Conservation (phyloP, 2,113 vertebrate genomes). For the Archilochus colubris region DNA sequence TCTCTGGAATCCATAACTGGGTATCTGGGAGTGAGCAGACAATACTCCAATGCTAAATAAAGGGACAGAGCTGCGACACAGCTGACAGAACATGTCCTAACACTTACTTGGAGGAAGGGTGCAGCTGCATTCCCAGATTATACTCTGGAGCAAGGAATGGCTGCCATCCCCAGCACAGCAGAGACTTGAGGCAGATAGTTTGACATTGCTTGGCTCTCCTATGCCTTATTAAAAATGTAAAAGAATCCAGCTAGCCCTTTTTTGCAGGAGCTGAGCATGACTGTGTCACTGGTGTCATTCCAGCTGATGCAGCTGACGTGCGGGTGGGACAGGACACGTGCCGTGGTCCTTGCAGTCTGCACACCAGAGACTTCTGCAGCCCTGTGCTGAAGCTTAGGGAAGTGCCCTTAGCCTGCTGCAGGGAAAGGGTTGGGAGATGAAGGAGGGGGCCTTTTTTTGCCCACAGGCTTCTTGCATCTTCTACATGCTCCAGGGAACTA, state of each 20-base stretch:
- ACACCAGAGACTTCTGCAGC: neutral
- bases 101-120: conserved; percentile 71
- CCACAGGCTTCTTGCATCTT: neutral
- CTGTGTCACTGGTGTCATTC: neutral
- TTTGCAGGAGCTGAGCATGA: neutral
- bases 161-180: neutral
- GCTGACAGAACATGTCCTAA: conserved; percentile 78
- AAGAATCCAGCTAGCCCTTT: neutral
- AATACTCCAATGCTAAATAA: conserved; percentile 32
- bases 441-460: neutral
- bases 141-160: neutral
- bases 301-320: neutral
- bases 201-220: neutral
- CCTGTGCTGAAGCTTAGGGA: fast-evolving
- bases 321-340: fast-evolving
- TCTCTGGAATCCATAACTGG: neutral
- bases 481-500: neutral
- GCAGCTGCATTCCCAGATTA: conserved; percentile 73
- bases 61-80: conserved; percentile 72
- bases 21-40: conserved; percentile 4
- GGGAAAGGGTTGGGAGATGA: neutral
- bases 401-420: neutral
- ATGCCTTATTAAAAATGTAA: neutral
- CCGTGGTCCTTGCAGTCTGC: fast-evolving
- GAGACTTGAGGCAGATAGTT: neutral